Base-by-base conservation (phyloP, 2,888 invertebrate genomes). In the Machimus atricapillus region DNA sequence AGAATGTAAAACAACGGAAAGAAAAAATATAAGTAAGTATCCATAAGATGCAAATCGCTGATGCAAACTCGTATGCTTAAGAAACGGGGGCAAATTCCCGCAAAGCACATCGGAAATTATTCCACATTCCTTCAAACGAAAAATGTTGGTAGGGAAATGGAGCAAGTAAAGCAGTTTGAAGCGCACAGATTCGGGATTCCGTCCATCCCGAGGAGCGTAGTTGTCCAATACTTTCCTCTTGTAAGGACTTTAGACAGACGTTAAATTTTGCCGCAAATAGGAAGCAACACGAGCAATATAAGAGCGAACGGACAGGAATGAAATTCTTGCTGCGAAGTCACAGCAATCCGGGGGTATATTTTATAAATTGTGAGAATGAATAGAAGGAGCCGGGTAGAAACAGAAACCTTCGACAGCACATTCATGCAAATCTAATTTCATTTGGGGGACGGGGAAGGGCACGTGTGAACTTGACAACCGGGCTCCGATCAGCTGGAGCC, bases 361-460 rank as follows among this genome's bases (percentile, higher is more conserved):
- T 23, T 66, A 23, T 66, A 66, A 27, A 66, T 66, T 66, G 27
- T 56, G 12, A 27, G 27, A 66, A 19, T 66, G 8, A 58, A 58
- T 19, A 16, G 5, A 23, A 52, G 52, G 27, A 27, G 27, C 12
- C 27, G 19, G 23, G 66, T 23, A 23, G 27, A 66, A 66, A 12
- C 66, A 66, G 66, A 66, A 4, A 12, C 12, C 66, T 66, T 66
- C 66, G 66, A 66, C 66, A 66, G 66, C 66, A 66, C 27, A 40
- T 76, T 16, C 76, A 76, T 76, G 78, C 78, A 78, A 78, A 78
- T 78, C 43, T 78, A 78, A 78, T 78, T 40, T 78, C 19, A 46
- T 9, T n/a, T n/a, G n/a, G 76, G 8, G 8, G 37, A 3, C 27
- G 19, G 27, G 14, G 66, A 9, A 66, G 12, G 19, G 19, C 66